phyloP scores from a whole-genome alignment of 2,888 invertebrate genomes.

The Lasioglossum malachurum region DNA sequence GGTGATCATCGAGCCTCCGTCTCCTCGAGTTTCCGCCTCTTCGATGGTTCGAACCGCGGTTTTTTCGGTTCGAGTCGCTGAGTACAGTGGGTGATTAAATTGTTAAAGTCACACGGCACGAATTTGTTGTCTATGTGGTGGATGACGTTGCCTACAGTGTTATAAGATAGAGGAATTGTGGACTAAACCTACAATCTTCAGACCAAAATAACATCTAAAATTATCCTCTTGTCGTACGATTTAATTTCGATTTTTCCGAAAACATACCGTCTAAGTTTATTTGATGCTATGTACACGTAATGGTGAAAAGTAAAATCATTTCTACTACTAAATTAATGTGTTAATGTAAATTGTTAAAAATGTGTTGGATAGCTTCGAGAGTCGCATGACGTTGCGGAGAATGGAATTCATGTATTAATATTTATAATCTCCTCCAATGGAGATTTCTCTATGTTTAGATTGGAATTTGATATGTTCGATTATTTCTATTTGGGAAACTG shows the following conservation, averaged over 20 bases:
- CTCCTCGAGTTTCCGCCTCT: neutral
- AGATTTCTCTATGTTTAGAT: neutral
- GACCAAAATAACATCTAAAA: neutral
- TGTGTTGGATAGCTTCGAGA: neutral
- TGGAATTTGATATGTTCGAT: too few species aligned
- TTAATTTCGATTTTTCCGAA: neutral
- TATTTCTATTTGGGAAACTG: neutral
- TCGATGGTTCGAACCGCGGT: neutral
- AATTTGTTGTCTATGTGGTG: neutral
- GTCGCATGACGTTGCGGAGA: neutral
- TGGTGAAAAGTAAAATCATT: neutral
- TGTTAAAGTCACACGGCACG: neutral
- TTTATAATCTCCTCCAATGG: neutral
- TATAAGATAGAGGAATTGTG: neutral
- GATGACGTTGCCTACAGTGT: neutral
- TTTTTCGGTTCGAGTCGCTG: neutral
- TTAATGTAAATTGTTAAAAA: neutral
- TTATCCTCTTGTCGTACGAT: neutral
- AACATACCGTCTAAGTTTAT: too few species aligned
- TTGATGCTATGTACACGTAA: too few species aligned
- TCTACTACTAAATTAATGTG: neutral
- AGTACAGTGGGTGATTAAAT: neutral
- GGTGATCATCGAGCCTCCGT: neutral
- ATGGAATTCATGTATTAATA: neutral
- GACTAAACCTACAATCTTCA: neutral